phyloP scores from a whole-genome alignment of 23 tunicate species.

The Styela clava region DNA sequence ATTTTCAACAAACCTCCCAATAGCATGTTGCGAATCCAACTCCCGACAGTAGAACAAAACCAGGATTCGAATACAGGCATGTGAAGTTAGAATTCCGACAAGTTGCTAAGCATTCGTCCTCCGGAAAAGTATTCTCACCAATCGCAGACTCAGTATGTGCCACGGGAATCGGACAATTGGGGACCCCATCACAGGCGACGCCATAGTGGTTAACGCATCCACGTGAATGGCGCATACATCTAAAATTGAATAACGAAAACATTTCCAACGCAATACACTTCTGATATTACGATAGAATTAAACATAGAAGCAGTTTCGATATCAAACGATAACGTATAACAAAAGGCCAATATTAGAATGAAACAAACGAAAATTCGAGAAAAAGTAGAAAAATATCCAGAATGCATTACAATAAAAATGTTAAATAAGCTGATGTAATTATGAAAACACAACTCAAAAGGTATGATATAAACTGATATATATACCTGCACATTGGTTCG shows the following conservation, averaged over 20 bases:
- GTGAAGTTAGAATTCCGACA: slow-evolving; percentile 1
- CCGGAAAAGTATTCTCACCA: slow-evolving; percentile 41
- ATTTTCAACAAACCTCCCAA: neutral
- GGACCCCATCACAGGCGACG: slow-evolving; percentile 49
- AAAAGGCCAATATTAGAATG: too few species aligned
- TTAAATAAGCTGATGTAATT: too few species aligned
- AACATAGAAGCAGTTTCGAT: too few species aligned
- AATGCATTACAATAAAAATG: too few species aligned
- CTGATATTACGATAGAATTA: too few species aligned
- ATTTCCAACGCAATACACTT: too few species aligned
- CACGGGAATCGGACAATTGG: slow-evolving; percentile 49
- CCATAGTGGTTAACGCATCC: slow-evolving; percentile 24
- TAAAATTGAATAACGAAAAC: neutral
- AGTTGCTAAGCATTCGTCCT: slow-evolving; percentile 51
- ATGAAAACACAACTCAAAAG: too few species aligned
- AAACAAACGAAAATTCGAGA: too few species aligned
- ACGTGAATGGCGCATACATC: neutral
- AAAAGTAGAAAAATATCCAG: too few species aligned
- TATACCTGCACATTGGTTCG: neutral
- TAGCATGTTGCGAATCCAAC: neutral
- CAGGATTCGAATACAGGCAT: neutral
- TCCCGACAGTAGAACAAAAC: neutral
- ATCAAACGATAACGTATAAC: too few species aligned
- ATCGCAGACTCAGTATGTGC: slow-evolving; percentile 7
- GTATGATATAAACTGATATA: too few species aligned